A percentile compares a stretch with the other conserved stretches of the same genome.
phyloP scores from a whole-genome alignment of 2,113 vertebrate species.

The Saimiri boliviensis region DNA sequence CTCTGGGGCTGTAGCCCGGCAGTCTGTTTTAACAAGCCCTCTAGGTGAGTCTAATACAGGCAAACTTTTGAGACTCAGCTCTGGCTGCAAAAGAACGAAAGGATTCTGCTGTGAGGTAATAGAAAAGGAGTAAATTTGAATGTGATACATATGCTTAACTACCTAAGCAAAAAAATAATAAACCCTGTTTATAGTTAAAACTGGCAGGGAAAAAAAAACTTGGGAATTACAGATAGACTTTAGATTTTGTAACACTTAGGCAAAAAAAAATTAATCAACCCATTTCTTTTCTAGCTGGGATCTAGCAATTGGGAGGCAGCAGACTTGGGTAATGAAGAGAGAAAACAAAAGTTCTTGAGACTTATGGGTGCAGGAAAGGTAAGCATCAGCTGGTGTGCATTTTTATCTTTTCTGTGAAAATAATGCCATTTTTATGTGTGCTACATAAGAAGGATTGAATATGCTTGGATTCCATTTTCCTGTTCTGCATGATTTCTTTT shows the following conservation, averaged over 20 bases:
- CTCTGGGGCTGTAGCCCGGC: background rate
- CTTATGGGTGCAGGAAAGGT: slow-evolving; percentile 90
- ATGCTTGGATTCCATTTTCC: background rate
- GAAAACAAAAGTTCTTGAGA: slow-evolving; percentile 89
- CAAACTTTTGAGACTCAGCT: background rate
- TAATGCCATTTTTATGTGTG: background rate
- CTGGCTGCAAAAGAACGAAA: background rate
- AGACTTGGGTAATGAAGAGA: slow-evolving; percentile 91
- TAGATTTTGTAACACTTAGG: slow-evolving; percentile 22
- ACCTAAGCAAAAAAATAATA: background rate
- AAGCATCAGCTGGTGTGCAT: slow-evolving; percentile 50
- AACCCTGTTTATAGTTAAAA: slow-evolving; percentile 28
- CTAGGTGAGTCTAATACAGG: background rate
- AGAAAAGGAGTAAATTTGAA: slow-evolving; percentile 13
- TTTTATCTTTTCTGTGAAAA: slow-evolving; percentile 42
- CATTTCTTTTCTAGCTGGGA: slow-evolving; percentile 82
- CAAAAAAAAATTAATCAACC: slow-evolving; percentile 21
- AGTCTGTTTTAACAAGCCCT: background rate
- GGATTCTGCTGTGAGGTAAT: background rate
- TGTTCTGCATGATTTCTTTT: slow-evolving; percentile 27
- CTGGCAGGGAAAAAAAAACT: background rate
- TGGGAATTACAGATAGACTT: slow-evolving; percentile 2
- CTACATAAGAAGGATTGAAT: background rate
- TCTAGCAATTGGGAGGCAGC: slow-evolving; percentile 92
- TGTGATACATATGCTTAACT: background rate